Evolutionary conservation across 2,888 invertebrate genomes (phyloP), one percentile per base, ranked within the genome.

Genomic region (Orthosia incerta): DNA sequence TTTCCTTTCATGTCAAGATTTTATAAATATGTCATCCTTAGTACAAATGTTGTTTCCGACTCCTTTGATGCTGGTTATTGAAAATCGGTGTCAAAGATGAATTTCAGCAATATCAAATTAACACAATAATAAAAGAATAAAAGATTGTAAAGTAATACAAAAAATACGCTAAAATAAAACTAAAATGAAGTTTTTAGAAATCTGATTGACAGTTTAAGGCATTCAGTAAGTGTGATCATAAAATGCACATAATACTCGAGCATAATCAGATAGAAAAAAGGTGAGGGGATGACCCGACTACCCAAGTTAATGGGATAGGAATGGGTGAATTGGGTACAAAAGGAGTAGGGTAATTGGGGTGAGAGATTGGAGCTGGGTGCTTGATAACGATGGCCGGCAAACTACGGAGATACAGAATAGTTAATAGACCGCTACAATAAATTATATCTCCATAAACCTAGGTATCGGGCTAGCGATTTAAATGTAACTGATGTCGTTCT

Each of bases 321-420:
- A 87, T 85, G 81, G 86, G 82, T 82, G 86, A 86, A 87, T 87
- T 88, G 82, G 82, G 82, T 80, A 79, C 80, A 78, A 86, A 84
- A 85, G 83, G 86, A 82, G 82, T 76, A 76, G 71, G 79, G 82
- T 86, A 86, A 87, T 87, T 86, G 87, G 85, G 82, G 64, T 80
- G 82, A 78, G 84, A 82, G 83, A 86, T 87, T 84, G 82, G 79
- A 73, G 75, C 78, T 80, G 73, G 85, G 63, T 72, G 67, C 74
- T 76, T 79, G 83, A 77, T 86, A 86, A 83, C 74, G 79, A 79
- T 79, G 74, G 66, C 23, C 60, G 71, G 75, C 63, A 72, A 72
- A 74, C 75, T 86, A 71, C 62, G 61, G 26, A 61, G 72, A 73
- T 61, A 62, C 57, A 65, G 65, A 70, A 74, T 71, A 80, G 64